phyloP scores from a whole-genome alignment of 2,797 vertebrate genomes.

The Buphagus erythrorhynchus region DNA sequence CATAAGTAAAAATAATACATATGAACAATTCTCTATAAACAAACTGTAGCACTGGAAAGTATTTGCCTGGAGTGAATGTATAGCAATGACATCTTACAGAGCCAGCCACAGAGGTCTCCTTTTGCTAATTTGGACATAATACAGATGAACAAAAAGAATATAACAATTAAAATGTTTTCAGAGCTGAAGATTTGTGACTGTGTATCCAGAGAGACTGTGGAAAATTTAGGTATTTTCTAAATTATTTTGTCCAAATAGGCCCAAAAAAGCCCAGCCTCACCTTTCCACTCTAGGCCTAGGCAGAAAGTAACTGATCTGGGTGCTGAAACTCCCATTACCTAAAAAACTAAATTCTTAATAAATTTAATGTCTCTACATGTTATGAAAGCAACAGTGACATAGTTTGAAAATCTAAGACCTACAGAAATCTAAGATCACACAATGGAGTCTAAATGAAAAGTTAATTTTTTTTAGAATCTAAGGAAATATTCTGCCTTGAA shows the following conservation, averaged over 20 bases:
- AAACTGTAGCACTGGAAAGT: background rate
- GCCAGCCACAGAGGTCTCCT: background rate
- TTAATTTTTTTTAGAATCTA: background rate
- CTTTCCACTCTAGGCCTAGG: background rate
- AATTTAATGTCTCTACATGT: background rate
- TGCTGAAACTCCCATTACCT: background rate
- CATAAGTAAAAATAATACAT: background rate
- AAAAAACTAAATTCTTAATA: background rate
- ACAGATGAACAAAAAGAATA: background rate
- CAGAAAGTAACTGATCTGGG: background rate
- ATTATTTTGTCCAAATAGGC: background rate
- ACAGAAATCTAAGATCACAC: background rate
- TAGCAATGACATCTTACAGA: background rate
- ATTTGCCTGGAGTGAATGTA: background rate
- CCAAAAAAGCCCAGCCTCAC: background rate
- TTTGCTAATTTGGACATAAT: background rate
- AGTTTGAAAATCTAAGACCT: background rate
- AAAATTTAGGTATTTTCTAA: background rate
- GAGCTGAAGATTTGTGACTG: background rate
- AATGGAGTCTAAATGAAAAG: background rate
- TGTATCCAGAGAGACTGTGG: background rate
- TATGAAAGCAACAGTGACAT: background rate
- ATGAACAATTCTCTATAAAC: background rate
- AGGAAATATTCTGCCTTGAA: background rate
- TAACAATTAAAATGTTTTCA: background rate